phyloP scores from a whole-genome alignment of 2,888 invertebrate genomes.

The Epistrophella euchroma region DNA sequence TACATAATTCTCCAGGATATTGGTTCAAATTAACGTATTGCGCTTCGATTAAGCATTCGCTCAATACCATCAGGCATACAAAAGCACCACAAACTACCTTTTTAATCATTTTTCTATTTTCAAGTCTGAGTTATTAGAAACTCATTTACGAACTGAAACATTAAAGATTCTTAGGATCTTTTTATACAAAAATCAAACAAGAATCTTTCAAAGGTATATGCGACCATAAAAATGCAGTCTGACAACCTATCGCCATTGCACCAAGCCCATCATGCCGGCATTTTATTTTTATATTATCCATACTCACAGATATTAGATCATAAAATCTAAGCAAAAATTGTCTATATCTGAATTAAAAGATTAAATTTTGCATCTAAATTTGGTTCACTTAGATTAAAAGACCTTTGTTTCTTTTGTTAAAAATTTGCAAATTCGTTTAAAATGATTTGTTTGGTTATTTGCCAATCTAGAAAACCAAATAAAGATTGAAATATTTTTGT shows the following conservation, averaged over 20 bases:
- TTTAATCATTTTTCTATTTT: background rate
- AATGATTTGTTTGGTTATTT: no score
- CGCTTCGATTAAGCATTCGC: background rate
- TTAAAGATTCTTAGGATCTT: background rate
- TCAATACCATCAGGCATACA: background rate
- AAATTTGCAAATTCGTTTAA: no score
- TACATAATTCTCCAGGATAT: constrained; percentile 80
- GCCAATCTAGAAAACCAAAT: no score
- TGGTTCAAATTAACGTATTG: constrained; percentile 11
- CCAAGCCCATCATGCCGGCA: background rate
- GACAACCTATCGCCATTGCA: background rate
- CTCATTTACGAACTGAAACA: background rate
- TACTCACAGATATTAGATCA: no score
- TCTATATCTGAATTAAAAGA: no score
- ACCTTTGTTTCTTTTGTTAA: no score
- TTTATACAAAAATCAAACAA: background rate
- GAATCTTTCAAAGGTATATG: background rate
- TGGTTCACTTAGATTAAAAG: no score
- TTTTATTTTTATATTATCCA: background rate
- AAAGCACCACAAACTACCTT: background rate
- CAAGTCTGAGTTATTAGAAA: background rate
- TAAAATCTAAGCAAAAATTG: no score
- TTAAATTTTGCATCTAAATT: no score
- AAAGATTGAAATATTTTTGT: no score
- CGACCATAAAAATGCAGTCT: background rate